Base-by-base conservation (phyloP, 92 coral and sea anemone species). In the Palythoa heliodiscus region DNA sequence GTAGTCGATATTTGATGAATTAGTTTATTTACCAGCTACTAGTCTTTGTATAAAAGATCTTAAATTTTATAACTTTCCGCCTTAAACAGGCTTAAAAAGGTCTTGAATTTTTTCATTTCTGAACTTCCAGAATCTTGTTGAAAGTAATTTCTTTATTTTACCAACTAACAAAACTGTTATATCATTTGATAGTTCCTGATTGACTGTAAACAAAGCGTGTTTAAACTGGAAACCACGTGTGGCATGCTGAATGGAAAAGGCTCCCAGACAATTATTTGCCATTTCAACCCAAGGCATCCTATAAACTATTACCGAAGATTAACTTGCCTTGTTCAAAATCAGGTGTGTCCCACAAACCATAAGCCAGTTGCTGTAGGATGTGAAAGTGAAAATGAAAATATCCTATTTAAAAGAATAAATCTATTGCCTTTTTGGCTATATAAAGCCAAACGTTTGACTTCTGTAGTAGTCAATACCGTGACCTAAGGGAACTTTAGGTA, bases 261-360 rank as follows among this genome's bases (percentile, higher is more conserved):
- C 43, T 86, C 96, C 10, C 89, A 89, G 69, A 93, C 94, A 11
- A 74, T 96, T 24, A 87, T 92, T 23, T 72, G 89, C 15, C 91
- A 89, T 37, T 94, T 96, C 83, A 76, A 79, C 19, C 98, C 99
- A 67, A 77, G 84, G 1, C 90, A 88, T 52, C 95, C 99, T 5
- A 94, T 96, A 58, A 96, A 94, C 83, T 94, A 96, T 87, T 92
- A 94, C 74, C 87, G 99, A 81, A 89, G 93, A 74, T 77, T 94
- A 63, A 93, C 93, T 4, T 96, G 99, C 77, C 94, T 96, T 48
- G 92, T 94, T 37, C 97, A 94, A 80, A 92, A 96, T 69, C 99
- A 96, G 89, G 99, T 94, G 66, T 84, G 93, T 29, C 1, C 5
- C 40, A 5, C 67, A 39, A 19, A 16, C 17, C 43, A 1, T 38